Base-by-base conservation (phyloP, 2,888 invertebrate genomes). In the Drosophila atripex region DNA sequence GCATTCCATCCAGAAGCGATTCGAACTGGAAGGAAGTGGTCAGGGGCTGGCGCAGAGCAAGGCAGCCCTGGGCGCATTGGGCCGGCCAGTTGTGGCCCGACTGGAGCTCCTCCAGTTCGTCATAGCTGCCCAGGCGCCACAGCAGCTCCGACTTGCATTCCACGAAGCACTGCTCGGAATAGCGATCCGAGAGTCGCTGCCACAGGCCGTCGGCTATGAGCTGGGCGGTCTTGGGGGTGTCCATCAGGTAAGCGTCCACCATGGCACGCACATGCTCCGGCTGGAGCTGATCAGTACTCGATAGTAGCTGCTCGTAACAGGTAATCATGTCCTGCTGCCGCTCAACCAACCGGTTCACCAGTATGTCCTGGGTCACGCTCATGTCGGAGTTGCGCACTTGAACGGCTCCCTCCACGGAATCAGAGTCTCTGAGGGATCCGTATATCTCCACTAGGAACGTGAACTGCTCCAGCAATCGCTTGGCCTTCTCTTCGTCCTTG, bases 81-180 rank as follows among this genome's bases (percentile, higher is more conserved):
- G 96, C 93, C 41, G 95, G 95, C 96, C 97, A 97, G 85, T 94
- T 94, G 39, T 79, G 78, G n/a, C 46, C 35, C 3, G 65, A 16
- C 3, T 89, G 89, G 16, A 95, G 87, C 41, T 93, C 92, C 14
- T 96, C 95, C 8, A 98, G 92, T 75, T 96, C 94, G 21, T 96
- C 95, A 92, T 96, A 98, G 75, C 95, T 94, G 1, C 96, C 95
- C 21, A 99, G 92, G 57, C 97, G 94, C 97, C 98, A 97, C 30
- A 97, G 93, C 0, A 98, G 95, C 90, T 99, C 98, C 0, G 97
- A 95, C 61, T 94, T 93, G 83, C 94, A 93, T 77, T 95, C 94
- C 75, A 94, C 94, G 75, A 97, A 93, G 60, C 95, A 90, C 71
- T 94, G 94, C 69, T 93, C 93, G 76, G 93, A 93, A 32, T 93